A percentile compares a stretch with the other conserved stretches of the same genome.
Evolutionary conservation across 2,888 invertebrate species (phyloP).

Genomic region (Pollenia griseotomentosa): DNA sequence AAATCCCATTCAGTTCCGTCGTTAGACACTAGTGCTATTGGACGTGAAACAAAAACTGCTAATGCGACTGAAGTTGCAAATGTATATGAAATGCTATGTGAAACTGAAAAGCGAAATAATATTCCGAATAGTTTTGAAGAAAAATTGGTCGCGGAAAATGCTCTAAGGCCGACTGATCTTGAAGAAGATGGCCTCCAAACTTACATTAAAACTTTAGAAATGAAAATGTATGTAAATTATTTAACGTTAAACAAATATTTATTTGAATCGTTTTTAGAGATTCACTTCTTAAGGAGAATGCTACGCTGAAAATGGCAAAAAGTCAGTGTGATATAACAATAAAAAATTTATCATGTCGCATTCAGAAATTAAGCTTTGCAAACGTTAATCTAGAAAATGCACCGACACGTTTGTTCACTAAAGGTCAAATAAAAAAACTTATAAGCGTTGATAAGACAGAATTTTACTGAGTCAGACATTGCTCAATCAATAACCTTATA

Average conservation of each 20-base stretch:
- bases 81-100: not conserved
- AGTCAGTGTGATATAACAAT: not conserved
- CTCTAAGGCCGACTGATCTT: not conserved
- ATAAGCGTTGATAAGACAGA: constrained; percentile 34
- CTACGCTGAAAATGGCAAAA: constrained; percentile 14
- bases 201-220: constrained; percentile 15
- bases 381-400: constrained; percentile 11
- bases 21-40: not conserved
- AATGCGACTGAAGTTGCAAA: not conserved
- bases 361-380: not conserved
- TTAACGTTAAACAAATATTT: not conserved
- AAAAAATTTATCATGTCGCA: constrained; percentile 12
- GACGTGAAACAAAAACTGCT: not conserved
- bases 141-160: not conserved
- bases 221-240: constrained; percentile 20
- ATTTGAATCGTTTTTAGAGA: constrained; percentile 21
- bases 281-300: no score
- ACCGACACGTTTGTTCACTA: constrained; percentile 23
- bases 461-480: constrained; percentile 1
- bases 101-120: not conserved
- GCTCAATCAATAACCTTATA: constrained; percentile 24
- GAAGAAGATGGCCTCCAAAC: constrained; percentile 1
- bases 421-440: constrained; percentile 38
- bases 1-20: constrained; percentile 1
- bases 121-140: not conserved